Evolutionary conservation across 2,797 vertebrate genomes (phyloP), one percentile per base, ranked within the genome.

Genomic region (Sebastes kiyomatsui): DNA sequence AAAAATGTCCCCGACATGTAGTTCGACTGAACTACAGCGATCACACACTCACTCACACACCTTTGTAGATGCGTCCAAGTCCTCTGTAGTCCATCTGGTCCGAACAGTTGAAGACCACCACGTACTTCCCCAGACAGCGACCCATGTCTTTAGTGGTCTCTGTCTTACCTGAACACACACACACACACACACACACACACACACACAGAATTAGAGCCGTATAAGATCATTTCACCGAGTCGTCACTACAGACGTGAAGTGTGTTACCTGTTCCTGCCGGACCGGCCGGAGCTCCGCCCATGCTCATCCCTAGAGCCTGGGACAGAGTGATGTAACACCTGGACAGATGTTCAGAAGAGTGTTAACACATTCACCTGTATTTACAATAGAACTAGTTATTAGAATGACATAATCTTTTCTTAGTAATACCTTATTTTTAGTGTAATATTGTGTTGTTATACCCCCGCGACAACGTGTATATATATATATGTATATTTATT

Each of bases 131-230:
- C 84, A 97, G 90, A 77, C 96, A 97, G 70, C 96, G 96, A 23
- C 96, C 96, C 96, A 97, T 97, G 89, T 97, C 96, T 91, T 97
- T 97, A 12, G 96, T 97, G 56, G 96, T 97, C 87, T 97, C 96
- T 0, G 96, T 97, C 85, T 97, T 97, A 52, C 96, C 96, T 83
- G 94, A 85, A 58, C 59, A 72, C 71, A 73, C 28, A 75, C 32
- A 46, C 22, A 72, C 54, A 55, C 25, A 38, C 14, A 35, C 30
- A 30, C 28, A 30, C 28, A 28, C 28, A 30, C 28, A 7, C 28
- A 30, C 28, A 30, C 28, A 30, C 28, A 30, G 42, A 46, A 18
- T 46, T 46, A 46, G 16, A 46, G 16, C 42, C 12, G 20, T 20
- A 10, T 5, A 4, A 30, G 4, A 22, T 16, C 1, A 3, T 3